Evolutionary conservation across 2,888 invertebrate species (phyloP).

Genomic region (Caenorhabditis sulstoni): DNA sequence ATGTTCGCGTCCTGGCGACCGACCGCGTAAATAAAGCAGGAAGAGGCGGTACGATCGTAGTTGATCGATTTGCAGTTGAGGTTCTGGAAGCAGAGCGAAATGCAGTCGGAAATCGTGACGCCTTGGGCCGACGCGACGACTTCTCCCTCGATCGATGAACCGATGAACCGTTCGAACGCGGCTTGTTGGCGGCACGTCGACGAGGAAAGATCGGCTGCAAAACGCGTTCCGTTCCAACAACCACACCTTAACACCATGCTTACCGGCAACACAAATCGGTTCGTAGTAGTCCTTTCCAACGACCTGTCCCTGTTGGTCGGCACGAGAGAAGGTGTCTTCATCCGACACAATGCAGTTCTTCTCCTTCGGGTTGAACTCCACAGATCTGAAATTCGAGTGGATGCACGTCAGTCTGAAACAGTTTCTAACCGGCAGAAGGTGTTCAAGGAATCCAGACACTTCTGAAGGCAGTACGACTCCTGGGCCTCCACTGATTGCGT

Average conservation of each 20-base stretch:
- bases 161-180: conserved; percentile 80
- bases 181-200: conserved; percentile 81
- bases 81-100: conserved; percentile 80
- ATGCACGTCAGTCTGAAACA: not conserved
- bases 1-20: conserved; percentile 77
- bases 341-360: conserved; percentile 81
- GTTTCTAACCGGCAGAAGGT: conserved; percentile 78
- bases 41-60: conserved; percentile 80
- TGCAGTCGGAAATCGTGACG: conserved; percentile 80
- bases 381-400: conserved; percentile 73
- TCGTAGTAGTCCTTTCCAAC: conserved; percentile 80
- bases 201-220: conserved; percentile 80
- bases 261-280: conserved; percentile 80
- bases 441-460: conserved; percentile 80
- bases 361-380: conserved; percentile 79
- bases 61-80: conserved; percentile 81
- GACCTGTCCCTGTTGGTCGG: conserved; percentile 80
- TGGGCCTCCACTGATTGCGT: conserved; percentile 80
- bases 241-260: conserved; percentile 10
- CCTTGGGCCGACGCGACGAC: conserved; percentile 80
- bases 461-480: conserved; percentile 80
- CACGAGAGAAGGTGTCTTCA: conserved; percentile 80
- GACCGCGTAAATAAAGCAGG: conserved; percentile 80
- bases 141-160: conserved; percentile 79
- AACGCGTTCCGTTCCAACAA: not conserved